Evolutionary conservation across 2,797 vertebrate genomes (phyloP).

Genomic region (Gambusia yucatana): DNA sequence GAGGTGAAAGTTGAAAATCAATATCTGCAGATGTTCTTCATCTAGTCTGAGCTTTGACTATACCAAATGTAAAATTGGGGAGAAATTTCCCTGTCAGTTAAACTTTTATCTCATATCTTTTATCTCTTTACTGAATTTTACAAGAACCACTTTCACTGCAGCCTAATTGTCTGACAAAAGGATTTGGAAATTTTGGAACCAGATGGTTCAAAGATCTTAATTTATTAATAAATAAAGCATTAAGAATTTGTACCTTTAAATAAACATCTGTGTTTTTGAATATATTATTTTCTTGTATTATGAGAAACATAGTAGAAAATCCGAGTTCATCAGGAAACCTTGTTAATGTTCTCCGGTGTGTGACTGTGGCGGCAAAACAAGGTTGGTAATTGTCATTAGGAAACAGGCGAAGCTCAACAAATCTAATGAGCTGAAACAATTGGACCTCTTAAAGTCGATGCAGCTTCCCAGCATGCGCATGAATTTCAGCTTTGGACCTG

Average conservation of each 20-base stretch:
- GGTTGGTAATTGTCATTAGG: not conserved
- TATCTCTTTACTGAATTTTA: not conserved
- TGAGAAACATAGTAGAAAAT: not conserved
- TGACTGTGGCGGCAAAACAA: not conserved
- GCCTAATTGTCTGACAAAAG: not conserved
- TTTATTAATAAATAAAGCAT: not conserved
- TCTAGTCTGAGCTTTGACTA: not conserved
- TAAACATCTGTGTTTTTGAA: not conserved
- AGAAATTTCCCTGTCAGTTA: not conserved
- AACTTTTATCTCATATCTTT: not conserved
- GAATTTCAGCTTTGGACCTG: constrained; percentile 31
- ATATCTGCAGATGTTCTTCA: not conserved
- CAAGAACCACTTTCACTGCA: not conserved
- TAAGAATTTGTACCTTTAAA: not conserved
- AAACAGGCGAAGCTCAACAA: constrained; percentile 19
- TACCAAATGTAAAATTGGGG: not conserved
- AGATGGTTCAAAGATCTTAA: not conserved
- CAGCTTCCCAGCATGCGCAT: constrained; percentile 34
- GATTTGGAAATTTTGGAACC: not conserved
- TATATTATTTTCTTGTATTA: not conserved
- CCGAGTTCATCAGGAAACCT: not conserved
- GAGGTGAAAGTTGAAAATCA: not conserved
- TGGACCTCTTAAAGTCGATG: constrained; percentile 18
- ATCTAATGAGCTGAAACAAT: constrained; percentile 28
- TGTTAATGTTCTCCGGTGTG: not conserved